Conservation (phyloP, 1,140 invertebrate genomes). For the Ctenoplectra terminalis region DNA sequence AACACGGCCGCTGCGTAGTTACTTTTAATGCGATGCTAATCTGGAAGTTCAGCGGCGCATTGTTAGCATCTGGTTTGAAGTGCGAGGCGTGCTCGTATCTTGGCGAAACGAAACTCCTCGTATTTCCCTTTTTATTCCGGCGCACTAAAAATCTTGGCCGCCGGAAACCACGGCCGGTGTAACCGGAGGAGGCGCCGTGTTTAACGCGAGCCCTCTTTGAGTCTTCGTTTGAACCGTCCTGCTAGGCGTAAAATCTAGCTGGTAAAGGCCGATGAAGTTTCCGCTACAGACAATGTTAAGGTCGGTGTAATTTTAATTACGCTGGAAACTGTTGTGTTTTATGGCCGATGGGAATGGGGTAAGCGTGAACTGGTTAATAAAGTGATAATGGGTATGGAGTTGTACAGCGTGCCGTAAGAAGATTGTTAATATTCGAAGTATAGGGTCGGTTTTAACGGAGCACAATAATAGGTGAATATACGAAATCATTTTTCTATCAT, state of each 20-base stretch:
- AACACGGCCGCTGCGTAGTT: slow-evolving; percentile 23
- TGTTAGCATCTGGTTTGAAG: slow-evolving; percentile 34
- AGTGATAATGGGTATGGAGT: background rate
- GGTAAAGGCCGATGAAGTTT: background rate
- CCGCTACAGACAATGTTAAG: too few relatives aligned
- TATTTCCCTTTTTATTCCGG: slow-evolving; percentile 18
- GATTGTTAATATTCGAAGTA: background rate
- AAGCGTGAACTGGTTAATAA: background rate
- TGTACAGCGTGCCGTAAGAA: background rate
- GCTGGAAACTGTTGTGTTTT: background rate
- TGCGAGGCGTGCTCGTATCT: slow-evolving; percentile 33
- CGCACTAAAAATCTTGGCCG: background rate
- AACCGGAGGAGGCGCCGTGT: slow-evolving; percentile 5
- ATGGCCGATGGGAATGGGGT: too few relatives aligned
- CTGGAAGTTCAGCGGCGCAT: slow-evolving; percentile 12
- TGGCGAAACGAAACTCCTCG: slow-evolving; percentile 16
- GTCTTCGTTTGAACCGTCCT: background rate
- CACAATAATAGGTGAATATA: too few relatives aligned
- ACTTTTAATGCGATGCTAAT: slow-evolving; percentile 41
- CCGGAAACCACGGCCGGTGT: background rate
- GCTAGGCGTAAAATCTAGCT: background rate
- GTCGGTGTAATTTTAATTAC: background rate
- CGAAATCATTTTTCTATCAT: too few relatives aligned
- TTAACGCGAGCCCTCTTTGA: slow-evolving; percentile 5
- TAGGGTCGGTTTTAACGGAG: too few relatives aligned